Evolutionary conservation across 1,140 invertebrate species (phyloP).

Genomic region (Drosophila novamexicana): DNA sequence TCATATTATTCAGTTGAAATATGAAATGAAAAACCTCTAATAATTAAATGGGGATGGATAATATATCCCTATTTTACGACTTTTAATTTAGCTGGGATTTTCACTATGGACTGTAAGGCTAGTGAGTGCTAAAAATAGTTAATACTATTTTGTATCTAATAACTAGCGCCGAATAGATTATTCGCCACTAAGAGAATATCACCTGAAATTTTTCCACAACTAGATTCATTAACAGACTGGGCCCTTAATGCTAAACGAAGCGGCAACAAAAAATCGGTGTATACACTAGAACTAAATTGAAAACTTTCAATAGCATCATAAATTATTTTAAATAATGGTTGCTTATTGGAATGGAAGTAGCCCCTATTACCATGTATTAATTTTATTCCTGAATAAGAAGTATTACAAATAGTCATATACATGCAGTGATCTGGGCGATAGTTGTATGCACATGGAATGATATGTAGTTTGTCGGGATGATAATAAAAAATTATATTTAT

Average conservation of each 20-base stretch:
- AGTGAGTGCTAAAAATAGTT: too few relatives aligned
- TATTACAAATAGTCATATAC: slow-evolving; percentile 95
- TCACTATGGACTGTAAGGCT: too few relatives aligned
- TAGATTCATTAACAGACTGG: slow-evolving; percentile 84
- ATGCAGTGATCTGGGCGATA: slow-evolving; percentile 97
- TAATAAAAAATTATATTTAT: slow-evolving; percentile 98
- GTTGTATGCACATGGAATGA: slow-evolving; percentile 95
- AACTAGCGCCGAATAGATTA: slow-evolving; percentile 39
- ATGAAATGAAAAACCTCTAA: too few relatives aligned
- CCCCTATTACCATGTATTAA: slow-evolving; percentile 95
- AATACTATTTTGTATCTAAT: slow-evolving; percentile 1
- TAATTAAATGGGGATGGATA: too few relatives aligned
- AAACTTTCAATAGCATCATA: slow-evolving; percentile 89
- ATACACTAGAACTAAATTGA: slow-evolving; percentile 84
- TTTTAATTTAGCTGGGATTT: too few relatives aligned
- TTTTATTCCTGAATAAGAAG: slow-evolving; percentile 89
- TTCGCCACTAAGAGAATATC: slow-evolving; percentile 74
- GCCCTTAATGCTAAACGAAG: slow-evolving; percentile 84
- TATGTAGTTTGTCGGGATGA: slow-evolving; percentile 92
- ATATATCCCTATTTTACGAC: too few relatives aligned
- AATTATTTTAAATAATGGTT: slow-evolving; percentile 93
- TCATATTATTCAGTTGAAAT: too few relatives aligned
- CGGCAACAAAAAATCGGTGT: slow-evolving; percentile 85
- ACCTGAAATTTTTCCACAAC: slow-evolving; percentile 85
- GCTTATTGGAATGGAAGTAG: slow-evolving; percentile 93